Conservation (phyloP, 2,797 vertebrate species). For the Peromyscus eremicus region DNA sequence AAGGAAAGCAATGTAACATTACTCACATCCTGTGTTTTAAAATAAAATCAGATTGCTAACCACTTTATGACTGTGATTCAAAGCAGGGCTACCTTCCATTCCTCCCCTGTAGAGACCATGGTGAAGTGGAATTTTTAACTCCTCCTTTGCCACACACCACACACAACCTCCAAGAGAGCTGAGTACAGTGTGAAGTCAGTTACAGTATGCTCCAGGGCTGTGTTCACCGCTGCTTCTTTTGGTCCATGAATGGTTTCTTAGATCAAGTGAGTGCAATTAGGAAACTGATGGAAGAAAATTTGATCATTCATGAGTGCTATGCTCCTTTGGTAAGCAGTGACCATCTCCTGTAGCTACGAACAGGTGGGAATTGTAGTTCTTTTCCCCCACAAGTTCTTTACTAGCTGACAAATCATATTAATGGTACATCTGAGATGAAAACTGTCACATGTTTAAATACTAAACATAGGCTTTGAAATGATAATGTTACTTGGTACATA, state of each 20-base stretch:
- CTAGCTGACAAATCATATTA: background rate
- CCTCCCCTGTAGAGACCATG: background rate
- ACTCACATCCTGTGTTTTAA: constrained; percentile 70
- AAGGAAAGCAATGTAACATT: constrained; percentile 71
- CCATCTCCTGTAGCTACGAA: background rate
- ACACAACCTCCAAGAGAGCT: background rate
- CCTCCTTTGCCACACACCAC: background rate
- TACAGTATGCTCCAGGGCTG: background rate
- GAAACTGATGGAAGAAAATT: background rate
- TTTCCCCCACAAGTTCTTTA: background rate
- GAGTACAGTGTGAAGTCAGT: background rate
- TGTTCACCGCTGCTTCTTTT: background rate
- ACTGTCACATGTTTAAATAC: background rate
- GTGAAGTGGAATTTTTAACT: background rate
- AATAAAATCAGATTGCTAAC: constrained; percentile 61
- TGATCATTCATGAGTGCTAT: background rate
- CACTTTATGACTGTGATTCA: constrained; percentile 30
- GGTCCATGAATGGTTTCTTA: background rate
- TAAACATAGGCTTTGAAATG: background rate
- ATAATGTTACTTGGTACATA: background rate
- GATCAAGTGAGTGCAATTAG: background rate
- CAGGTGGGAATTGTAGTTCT: background rate
- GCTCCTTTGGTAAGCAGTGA: background rate
- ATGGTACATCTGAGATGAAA: constrained; percentile 38
- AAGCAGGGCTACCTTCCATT: constrained; percentile 44